Evolutionary conservation across 2,888 invertebrate genomes (phyloP).

Genomic region (Rhodophaea formosa): DNA sequence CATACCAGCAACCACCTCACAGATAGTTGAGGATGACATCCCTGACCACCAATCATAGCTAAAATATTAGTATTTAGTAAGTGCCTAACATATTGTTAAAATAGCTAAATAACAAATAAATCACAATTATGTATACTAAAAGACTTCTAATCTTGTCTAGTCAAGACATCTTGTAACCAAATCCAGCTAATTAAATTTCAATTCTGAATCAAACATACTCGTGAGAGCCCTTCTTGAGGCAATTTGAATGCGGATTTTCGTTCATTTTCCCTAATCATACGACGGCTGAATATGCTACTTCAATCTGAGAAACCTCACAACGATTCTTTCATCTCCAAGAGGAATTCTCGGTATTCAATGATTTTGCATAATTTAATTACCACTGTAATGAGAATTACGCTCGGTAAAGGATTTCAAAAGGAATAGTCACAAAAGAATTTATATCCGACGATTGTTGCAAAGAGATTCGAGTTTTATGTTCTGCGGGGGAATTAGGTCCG

Average conservation of each 20-base stretch:
- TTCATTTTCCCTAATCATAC: not conserved
- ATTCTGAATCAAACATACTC: conserved; percentile 21
- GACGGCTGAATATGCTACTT: not conserved
- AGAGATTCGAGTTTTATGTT: conserved; percentile 5
- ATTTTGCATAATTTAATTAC: conserved; percentile 16
- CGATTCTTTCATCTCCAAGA: conserved; percentile 13
- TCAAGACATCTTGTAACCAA: not conserved
- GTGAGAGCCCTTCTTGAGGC: not conserved
- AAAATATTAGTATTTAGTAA: too few relatives aligned
- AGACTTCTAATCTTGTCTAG: not conserved
- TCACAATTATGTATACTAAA: too few relatives aligned
- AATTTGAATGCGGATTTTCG: not conserved
- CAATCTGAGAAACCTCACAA: conserved; percentile 1
- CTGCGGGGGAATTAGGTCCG: not conserved
- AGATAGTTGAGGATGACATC: too few relatives aligned
- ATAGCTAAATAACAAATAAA: too few relatives aligned
- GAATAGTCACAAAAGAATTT: conserved; percentile 13
- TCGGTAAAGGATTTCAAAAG: conserved; percentile 8
- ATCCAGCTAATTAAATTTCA: not conserved
- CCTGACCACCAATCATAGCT: too few relatives aligned
- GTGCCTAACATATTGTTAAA: too few relatives aligned
- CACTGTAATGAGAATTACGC: conserved; percentile 2
- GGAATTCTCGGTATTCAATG: conserved; percentile 3
- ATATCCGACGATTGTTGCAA: not conserved
- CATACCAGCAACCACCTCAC: too few relatives aligned